A percentile compares a stretch with the other conserved stretches of the same genome.
Evolutionary conservation across 2,888 invertebrate genomes (phyloP).

Genomic region (Drosophila nigritarsus): DNA sequence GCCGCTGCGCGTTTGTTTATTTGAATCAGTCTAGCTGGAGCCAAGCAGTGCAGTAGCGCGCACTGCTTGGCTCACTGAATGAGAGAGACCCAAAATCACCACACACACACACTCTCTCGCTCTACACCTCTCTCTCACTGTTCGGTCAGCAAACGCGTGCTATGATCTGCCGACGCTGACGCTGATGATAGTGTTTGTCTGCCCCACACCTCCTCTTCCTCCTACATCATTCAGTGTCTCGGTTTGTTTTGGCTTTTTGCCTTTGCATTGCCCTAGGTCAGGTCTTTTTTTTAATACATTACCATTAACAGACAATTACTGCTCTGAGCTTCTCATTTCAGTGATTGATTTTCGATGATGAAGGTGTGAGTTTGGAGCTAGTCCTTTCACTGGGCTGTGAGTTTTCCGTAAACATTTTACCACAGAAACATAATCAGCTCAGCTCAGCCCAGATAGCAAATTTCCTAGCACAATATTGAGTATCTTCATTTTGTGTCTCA

Average conservation of each 20-base stretch:
- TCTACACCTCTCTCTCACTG: conserved; percentile 3
- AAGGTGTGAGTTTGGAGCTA: conserved; percentile 6
- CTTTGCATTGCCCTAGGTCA: conserved; percentile 75
- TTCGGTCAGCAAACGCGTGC: conserved; percentile 49
- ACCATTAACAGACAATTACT: conserved; percentile 69
- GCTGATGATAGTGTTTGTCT: conserved; percentile 23
- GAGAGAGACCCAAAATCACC: conserved; percentile 2
- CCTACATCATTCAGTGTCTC: not conserved
- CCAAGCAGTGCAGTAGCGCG: conserved; percentile 37
- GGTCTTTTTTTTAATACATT: conserved; percentile 68
- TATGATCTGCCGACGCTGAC: conserved; percentile 33
- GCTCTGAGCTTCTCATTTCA: conserved; percentile 51
- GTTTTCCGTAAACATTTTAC: conserved; percentile 33
- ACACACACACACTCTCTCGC: not conserved
- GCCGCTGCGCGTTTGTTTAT: conserved; percentile 66
- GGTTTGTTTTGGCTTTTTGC: conserved; percentile 22
- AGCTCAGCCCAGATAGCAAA: conserved; percentile 29
- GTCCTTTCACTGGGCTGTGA: conserved; percentile 56
- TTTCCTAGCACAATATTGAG: conserved; percentile 35
- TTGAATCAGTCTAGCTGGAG: conserved; percentile 45
- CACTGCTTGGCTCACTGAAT: conserved; percentile 50
- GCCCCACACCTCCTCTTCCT: not conserved
- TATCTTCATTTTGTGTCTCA: not conserved
- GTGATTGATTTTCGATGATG: conserved; percentile 53
- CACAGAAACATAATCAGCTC: conserved; percentile 48